Evolutionary conservation across 1,140 invertebrate species (phyloP).

Genomic region (Neotoxoptera formosana): DNA sequence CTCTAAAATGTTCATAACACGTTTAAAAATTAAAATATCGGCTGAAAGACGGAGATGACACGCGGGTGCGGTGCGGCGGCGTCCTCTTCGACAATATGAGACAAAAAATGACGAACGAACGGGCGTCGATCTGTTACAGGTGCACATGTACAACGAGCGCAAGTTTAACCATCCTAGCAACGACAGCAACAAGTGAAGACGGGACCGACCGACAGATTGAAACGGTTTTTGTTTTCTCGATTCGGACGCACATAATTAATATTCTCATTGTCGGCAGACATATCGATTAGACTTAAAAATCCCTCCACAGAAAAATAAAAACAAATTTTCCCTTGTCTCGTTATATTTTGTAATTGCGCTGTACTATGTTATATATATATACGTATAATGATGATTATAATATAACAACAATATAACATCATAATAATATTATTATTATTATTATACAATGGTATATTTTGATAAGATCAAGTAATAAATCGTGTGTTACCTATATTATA

Average conservation of each 20-base stretch:
- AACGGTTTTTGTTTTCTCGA: neutral
- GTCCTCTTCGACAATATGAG: neutral
- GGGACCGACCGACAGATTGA: neutral
- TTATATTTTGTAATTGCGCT: neutral
- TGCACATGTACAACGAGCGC: conserved; percentile 36
- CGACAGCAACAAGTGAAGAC: conserved; percentile 15
- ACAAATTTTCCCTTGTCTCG: neutral
- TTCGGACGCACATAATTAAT: neutral
- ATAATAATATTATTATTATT: neutral
- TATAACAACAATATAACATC: neutral
- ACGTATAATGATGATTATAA: neutral
- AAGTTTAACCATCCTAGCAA: neutral
- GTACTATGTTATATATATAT: neutral
- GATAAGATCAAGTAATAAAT: conserved; percentile 7
- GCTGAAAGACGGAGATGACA: neutral
- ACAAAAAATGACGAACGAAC: neutral
- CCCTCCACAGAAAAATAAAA: neutral
- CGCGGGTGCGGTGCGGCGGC: too few species aligned
- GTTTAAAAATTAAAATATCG: too few species aligned
- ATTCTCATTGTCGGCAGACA: conserved; percentile 15
- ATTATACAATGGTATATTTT: neutral
- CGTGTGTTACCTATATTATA: neutral
- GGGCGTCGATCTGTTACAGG: neutral
- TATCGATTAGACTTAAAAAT: conserved; percentile 24
- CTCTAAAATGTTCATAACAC: too few species aligned